Evolutionary conservation across 2,797 vertebrate species (phyloP), one percentile per base, ranked within the genome.

Genomic region (Furcifer pardalis): DNA sequence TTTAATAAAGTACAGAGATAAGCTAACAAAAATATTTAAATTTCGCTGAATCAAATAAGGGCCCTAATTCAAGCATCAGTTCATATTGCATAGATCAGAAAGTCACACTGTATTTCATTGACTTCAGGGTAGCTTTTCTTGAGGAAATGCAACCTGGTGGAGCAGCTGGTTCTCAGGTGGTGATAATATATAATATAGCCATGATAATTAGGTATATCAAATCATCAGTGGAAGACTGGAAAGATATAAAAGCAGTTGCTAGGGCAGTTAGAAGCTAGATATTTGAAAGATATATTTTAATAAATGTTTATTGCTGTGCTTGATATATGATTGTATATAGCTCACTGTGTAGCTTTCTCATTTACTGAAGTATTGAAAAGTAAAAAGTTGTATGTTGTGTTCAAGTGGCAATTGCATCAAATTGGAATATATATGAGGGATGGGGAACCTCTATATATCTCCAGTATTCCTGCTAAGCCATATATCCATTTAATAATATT

Each of bases 161-260:
- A 27, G 7, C 5, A 63, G 21, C 25, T 27, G 25, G 62, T 63
- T 25, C 62, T 27, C 27, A 63, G 30, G 30, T 12, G 9, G 30
- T 63, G 6, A 25, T 63, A 9, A 30, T 9, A 52, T 52, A 52
- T 52, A 52, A 15, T 52, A 52, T 56, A 56, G 15, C 65, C 87
- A 87, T 88, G 49, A 15, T 40, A 81, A 83, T 32, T 62, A 49
- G 81, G 59, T 59, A 32, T 66, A 68, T 75, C 1, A 83, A 73
- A 83, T 10, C 32, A 62, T 7, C 35, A 66, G 35, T 79, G 85
- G 72, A 2, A 6, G 13, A 84, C 52, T 77, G n/a, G 81, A 59
- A 3, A 49, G 52, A 7, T 66, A 71, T 68, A 30, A 44, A n/a
- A 49, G 1, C 5, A 32, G 27, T 71, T 25, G 27, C 17, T 2